A percentile compares a stretch with the other conserved stretches of the same genome.
These are phyloP conservation scores for Calliopsis andreniformis DNA, from an alignment of 1,140 invertebrate species.

Conservation along the genomic window DNA sequence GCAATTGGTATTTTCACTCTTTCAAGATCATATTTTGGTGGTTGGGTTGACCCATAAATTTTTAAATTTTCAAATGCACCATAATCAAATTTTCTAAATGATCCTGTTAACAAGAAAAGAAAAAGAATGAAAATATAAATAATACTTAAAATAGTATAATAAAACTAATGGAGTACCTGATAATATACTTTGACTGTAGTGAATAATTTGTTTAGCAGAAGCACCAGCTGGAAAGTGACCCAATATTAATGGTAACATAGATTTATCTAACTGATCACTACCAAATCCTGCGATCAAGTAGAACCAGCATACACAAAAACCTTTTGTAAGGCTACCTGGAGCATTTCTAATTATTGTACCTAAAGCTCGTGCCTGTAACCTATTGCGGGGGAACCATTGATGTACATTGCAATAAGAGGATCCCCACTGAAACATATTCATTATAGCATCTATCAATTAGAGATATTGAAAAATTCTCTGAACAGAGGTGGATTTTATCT, in stretches of 20 bases:
- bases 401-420: constrained; percentile 77
- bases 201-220: constrained; percentile 86
- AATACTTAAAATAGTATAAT: constrained; percentile 13
- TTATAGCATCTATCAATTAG: constrained; percentile 46
- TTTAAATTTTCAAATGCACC: constrained; percentile 79
- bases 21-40: constrained; percentile 81
- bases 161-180: constrained; percentile 68
- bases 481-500: constrained; percentile 35
- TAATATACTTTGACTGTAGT: constrained; percentile 82
- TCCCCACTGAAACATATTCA: constrained; percentile 75
- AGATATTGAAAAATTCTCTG: background rate
- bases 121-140: constrained; percentile 24
- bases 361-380: constrained; percentile 72
- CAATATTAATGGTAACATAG: constrained; percentile 83
- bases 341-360: constrained; percentile 74
- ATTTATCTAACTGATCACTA: constrained; percentile 78
- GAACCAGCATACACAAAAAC: constrained; percentile 75
- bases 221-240: constrained; percentile 88
- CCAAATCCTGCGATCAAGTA: constrained; percentile 77
- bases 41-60: constrained; percentile 78
- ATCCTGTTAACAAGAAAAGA: constrained; percentile 69
- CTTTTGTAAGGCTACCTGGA: constrained; percentile 72
- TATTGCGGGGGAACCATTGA: constrained; percentile 76
- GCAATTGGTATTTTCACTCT: constrained; percentile 83
- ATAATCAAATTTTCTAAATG: constrained; percentile 82